phyloP scores from a whole-genome alignment of 2,113 vertebrate species.

The Orthonyx spaldingii region DNA sequence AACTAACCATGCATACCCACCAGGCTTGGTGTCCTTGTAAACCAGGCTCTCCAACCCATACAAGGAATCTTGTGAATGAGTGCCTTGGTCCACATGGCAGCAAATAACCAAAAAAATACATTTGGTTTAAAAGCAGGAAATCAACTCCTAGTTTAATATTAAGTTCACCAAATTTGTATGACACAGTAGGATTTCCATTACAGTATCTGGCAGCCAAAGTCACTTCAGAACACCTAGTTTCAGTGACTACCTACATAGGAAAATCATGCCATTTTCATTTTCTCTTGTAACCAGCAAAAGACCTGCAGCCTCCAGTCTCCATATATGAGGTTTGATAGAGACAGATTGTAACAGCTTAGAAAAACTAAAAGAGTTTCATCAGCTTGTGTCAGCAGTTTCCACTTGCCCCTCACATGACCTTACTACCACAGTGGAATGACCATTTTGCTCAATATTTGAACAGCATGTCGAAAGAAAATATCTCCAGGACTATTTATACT shows the following conservation, averaged over 20 bases:
- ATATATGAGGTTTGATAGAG: not conserved
- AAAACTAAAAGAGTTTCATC: not conserved
- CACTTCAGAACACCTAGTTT: not conserved
- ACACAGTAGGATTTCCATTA: not conserved
- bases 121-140: slow-evolving; percentile 14
- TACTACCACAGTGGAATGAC: not conserved
- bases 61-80: slow-evolving; percentile 81
- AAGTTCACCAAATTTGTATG: not conserved
- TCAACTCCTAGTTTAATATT: not conserved
- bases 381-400: not conserved
- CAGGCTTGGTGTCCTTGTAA: slow-evolving; percentile 83
- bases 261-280: not conserved
- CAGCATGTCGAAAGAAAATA: not conserved
- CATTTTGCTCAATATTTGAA: not conserved
- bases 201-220: not conserved
- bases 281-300: not conserved
- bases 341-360: not conserved
- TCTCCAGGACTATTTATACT: not conserved
- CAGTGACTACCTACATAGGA: not conserved
- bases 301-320: not conserved
- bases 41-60: slow-evolving; percentile 88
- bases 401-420: not conserved
- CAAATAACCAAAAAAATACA: slow-evolving; percentile 28
- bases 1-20: slow-evolving; percentile 80
- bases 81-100: slow-evolving; percentile 76